Evolutionary conservation across 2,888 invertebrate genomes (phyloP).

Genomic region (Autographa pulchrina): DNA sequence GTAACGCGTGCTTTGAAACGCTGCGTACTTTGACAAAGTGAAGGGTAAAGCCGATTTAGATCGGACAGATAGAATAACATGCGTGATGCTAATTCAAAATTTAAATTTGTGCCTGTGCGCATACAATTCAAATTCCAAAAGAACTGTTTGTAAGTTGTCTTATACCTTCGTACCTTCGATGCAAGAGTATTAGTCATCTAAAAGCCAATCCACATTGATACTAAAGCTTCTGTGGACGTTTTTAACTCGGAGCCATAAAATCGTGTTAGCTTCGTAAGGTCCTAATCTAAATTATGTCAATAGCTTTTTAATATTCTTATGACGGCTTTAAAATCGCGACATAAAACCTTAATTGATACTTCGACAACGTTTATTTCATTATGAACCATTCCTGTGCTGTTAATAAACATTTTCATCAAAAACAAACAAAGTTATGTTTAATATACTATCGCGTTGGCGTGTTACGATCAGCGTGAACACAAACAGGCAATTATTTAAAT

Average conservation of each 20-base stretch:
- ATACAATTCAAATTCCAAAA: constrained; percentile 74
- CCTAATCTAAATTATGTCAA: constrained; percentile 43
- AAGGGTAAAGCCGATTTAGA: constrained; percentile 85
- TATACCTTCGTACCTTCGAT: constrained; percentile 59
- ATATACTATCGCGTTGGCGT: constrained; percentile 40
- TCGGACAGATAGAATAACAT: constrained; percentile 76
- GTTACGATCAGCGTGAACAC: constrained; percentile 44
- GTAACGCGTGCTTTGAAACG: constrained; percentile 59
- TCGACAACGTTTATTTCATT: constrained; percentile 33
- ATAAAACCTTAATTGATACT: constrained; percentile 36
- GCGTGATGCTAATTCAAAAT: constrained; percentile 83
- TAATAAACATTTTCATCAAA: constrained; percentile 41
- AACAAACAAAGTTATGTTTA: constrained; percentile 41
- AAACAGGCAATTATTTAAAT: constrained; percentile 52
- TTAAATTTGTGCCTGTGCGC: constrained; percentile 73
- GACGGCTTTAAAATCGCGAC: constrained; percentile 24
- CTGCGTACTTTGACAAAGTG: constrained; percentile 62
- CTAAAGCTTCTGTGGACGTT: neutral
- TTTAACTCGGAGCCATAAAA: constrained; percentile 23
- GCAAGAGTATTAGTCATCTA: constrained; percentile 36
- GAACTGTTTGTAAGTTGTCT: constrained; percentile 70
- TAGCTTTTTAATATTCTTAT: constrained; percentile 31
- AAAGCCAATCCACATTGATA: constrained; percentile 9
- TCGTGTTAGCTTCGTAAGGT: constrained; percentile 30
- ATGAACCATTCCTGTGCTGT: constrained; percentile 25